phyloP scores from a whole-genome alignment of 2,797 vertebrate genomes.

The Xiphorhynchus erythropygius region DNA sequence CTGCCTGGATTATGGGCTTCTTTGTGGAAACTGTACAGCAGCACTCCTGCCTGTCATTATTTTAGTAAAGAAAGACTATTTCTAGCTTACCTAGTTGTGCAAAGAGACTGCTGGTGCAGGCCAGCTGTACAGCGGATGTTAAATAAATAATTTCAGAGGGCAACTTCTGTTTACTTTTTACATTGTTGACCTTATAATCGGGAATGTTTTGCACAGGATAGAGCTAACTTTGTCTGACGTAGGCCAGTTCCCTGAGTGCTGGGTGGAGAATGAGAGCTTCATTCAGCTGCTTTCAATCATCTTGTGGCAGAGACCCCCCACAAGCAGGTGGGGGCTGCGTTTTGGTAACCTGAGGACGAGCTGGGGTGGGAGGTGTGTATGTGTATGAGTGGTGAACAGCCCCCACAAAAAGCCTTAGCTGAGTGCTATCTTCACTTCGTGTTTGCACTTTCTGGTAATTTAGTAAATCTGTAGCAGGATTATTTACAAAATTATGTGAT shows the following conservation, averaged over 20 bases:
- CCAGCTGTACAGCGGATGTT: neutral
- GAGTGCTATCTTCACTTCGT: neutral
- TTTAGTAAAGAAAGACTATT: neutral
- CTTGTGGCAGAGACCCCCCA: slow-evolving; percentile 3
- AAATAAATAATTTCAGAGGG: neutral
- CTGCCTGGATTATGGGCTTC: neutral
- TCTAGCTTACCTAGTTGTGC: neutral
- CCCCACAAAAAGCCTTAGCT: neutral
- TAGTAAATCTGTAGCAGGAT: neutral
- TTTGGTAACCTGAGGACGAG: neutral
- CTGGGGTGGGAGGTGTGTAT: neutral
- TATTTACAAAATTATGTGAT: neutral
- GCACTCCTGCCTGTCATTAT: neutral
- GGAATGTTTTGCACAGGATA: neutral
- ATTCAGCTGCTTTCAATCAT: slow-evolving; percentile 51
- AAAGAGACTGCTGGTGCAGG: neutral
- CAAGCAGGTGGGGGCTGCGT: neutral
- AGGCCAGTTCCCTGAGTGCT: neutral
- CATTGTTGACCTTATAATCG: neutral
- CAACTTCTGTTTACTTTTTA: slow-evolving; percentile 32
- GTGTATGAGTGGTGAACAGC: accelerated
- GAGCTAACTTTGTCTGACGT: neutral
- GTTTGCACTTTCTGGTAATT: neutral
- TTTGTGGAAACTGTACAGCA: accelerated
- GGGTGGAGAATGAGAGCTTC: neutral